Evolutionary conservation across 2,888 invertebrate genomes (phyloP).

Genomic region (Calliopum simillimum): DNA sequence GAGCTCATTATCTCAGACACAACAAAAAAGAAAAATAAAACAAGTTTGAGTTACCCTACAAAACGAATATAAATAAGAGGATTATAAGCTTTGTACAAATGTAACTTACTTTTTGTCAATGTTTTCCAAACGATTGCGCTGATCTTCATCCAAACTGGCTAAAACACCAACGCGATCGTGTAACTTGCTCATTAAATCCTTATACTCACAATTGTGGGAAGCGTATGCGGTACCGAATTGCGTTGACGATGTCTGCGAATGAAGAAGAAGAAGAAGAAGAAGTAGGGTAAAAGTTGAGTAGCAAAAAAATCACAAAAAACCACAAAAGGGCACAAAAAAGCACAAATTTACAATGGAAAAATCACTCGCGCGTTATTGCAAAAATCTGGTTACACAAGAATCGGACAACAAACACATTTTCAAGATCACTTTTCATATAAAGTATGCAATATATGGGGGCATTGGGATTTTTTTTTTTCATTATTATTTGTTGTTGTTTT

Average conservation of each 20-base stretch:
- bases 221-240: constrained; percentile 2
- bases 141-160: constrained; percentile 63
- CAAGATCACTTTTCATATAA: no score
- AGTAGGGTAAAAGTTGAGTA: no score
- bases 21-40: no score
- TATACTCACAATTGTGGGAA: constrained; percentile 47
- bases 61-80: neutral
- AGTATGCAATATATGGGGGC: no score
- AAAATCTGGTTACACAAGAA: no score
- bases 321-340: neutral
- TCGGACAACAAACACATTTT: no score
- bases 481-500: no score
- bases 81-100: no score
- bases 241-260: neutral
- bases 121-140: constrained; percentile 61
- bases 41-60: neutral
- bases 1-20: no score
- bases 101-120: constrained; percentile 65
- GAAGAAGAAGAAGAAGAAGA: no score
- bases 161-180: constrained; percentile 63
- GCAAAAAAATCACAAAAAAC: neutral
- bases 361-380: no score
- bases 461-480: no score
- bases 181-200: constrained; percentile 58
- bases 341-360: constrained; percentile 2